Base-by-base conservation (phyloP, 1,140 invertebrate species). In the Orussus abietinus region DNA sequence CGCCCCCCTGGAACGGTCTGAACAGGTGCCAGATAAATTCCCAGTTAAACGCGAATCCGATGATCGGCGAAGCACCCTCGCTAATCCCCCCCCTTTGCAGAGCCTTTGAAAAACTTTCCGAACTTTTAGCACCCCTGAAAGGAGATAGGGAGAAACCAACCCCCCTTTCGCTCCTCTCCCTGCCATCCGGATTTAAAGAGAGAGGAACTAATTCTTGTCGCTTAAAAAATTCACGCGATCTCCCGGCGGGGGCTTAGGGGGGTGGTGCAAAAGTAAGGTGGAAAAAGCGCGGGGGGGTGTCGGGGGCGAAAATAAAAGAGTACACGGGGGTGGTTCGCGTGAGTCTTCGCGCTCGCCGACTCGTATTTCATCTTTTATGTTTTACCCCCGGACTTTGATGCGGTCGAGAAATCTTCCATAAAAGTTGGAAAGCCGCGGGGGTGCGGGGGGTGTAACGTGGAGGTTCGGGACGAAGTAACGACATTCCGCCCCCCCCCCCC, bases 331-430 rank as follows among this genome's bases (percentile, higher is more conserved):
- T n/a, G n/a, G n/a, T n/a, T n/a, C 11, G 9, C 26, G 14, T 15
- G 10, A 32, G 35, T 37, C 33, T 25, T 28, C 13, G 5, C 26
- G 19, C 9, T 18, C 39, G 25, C 38, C 22, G 36, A 25, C 9
- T 40, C 34, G 13, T 32, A 29, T 38, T 52, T 51, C 45, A 45
- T 53, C 49, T 53, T 47, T 51, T 51, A 52, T 45, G 51, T 47
- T 15, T 28, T 34, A 26, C 19, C 15, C 29, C 5, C 29, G 11
- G 5, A 12, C 5, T 14, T 14, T 31, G 31, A 45, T 36, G 32
- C 45, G 25, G 26, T 18, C 32, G 28, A 38, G 49, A 51, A 43
- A 48, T 53, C 41, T 43, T 47, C 36, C 28, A 19, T 22, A 20
- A 37, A 43, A 37, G 22, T 37, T 20, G 12, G 19, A 34, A 12